A percentile compares a stretch with the other conserved stretches of the same genome.
These are phyloP conservation scores for Dendrocincla fuliginosa DNA, from an alignment of 2,797 vertebrate genomes.

Conservation along the genomic window DNA sequence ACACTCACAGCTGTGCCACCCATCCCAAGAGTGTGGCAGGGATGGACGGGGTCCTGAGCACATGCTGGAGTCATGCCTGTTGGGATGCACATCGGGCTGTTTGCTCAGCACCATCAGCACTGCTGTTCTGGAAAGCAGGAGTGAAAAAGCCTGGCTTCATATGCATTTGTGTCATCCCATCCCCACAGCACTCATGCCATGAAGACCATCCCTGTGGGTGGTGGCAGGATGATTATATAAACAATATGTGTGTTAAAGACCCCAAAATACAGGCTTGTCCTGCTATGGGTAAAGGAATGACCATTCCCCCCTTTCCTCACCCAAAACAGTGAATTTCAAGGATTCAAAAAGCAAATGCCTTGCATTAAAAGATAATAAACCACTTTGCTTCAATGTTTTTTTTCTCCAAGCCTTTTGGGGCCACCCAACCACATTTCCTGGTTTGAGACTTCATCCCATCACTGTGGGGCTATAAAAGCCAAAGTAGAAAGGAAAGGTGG, in stretches of 20 bases:
- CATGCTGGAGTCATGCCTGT: rapidly evolving
- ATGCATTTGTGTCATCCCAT: not conserved
- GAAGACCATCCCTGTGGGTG: not conserved
- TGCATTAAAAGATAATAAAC: not conserved
- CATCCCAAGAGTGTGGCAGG: not conserved
- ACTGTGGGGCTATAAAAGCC: not conserved
- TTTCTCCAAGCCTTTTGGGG: not conserved
- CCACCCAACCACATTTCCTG: not conserved
- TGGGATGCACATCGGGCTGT: rapidly evolving
- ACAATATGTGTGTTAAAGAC: not conserved
- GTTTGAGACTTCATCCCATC: not conserved
- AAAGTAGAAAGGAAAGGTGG: not conserved
- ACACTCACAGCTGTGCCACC: not conserved
- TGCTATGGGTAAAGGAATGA: not conserved
- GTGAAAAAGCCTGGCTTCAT: not conserved
- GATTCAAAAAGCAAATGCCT: not conserved
- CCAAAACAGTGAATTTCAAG: not conserved
- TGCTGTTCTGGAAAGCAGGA: not conserved
- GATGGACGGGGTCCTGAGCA: not conserved
- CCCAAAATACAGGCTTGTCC: not conserved
- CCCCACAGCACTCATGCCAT: rapidly evolving
- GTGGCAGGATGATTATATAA: not conserved
- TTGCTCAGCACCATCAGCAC: not conserved
- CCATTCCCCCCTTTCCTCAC: not conserved
- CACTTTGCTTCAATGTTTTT: not conserved